Evolutionary conservation across 1,140 invertebrate genomes (phyloP).

Genomic region (Magallana ariakensis): DNA sequence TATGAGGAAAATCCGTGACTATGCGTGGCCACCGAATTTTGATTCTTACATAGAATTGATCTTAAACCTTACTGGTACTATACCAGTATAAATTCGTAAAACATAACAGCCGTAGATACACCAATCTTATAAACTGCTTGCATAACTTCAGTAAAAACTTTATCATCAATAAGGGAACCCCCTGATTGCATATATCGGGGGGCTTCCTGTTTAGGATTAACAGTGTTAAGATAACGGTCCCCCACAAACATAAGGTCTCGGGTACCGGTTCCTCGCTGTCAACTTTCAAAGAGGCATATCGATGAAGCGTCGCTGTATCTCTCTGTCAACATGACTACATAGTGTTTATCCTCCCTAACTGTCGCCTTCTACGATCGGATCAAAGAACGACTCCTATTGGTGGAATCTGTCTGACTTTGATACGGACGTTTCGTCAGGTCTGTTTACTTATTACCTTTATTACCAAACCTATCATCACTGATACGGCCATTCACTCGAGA

Average conservation of each 20-base stretch:
- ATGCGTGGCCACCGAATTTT: too few species aligned
- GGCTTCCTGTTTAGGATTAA: not conserved
- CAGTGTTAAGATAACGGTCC: not conserved
- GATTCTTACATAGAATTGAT: too few species aligned
- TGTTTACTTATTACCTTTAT: not conserved
- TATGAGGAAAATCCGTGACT: too few species aligned
- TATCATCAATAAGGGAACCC: not conserved
- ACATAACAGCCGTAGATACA: too few species aligned
- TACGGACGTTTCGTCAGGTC: not conserved
- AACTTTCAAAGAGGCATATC: constrained; percentile 8
- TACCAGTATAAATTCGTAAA: too few species aligned
- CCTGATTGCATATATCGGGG: not conserved
- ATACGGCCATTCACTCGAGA: not conserved
- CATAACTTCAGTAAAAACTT: not conserved
- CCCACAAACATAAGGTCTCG: not conserved
- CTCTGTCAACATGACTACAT: not conserved
- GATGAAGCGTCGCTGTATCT: not conserved
- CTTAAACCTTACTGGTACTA: too few species aligned
- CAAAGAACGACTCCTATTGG: not conserved
- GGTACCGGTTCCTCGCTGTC: not conserved
- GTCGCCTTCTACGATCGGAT: not conserved
- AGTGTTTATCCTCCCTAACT: not conserved
- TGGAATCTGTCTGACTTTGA: constrained; percentile 7
- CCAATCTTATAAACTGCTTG: too few species aligned
- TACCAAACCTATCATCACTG: not conserved